Evolutionary conservation across 1,140 invertebrate genomes (phyloP).

Genomic region (Drosophila teissieri): DNA sequence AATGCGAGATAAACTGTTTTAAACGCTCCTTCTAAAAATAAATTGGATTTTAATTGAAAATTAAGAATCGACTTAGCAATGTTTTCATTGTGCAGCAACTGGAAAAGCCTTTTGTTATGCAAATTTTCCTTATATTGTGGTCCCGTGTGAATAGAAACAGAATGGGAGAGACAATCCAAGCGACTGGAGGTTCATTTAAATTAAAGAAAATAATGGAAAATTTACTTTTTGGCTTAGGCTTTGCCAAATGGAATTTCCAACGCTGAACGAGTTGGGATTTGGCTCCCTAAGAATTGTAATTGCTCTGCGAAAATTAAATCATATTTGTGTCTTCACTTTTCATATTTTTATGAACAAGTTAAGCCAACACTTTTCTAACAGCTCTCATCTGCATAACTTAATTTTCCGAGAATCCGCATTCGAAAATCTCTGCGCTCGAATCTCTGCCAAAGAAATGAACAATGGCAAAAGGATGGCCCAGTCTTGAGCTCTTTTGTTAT

Average conservation of each 20-base stretch:
- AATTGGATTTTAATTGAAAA: constrained; percentile 82
- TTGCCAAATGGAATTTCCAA: constrained; percentile 43
- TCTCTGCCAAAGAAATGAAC: constrained; percentile 58
- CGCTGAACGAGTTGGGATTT: constrained; percentile 3
- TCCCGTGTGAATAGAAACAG: constrained; percentile 38
- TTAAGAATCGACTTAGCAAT: constrained; percentile 81
- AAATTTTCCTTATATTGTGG: constrained; percentile 61
- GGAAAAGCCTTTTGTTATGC: constrained; percentile 73
- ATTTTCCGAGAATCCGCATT: constrained; percentile 33
- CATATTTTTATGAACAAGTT: constrained; percentile 60
- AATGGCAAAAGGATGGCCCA: constrained; percentile 47
- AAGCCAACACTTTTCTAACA: constrained; percentile 48
- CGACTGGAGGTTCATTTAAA: constrained; percentile 52
- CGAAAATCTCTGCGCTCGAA: constrained; percentile 52
- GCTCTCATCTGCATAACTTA: constrained; percentile 55
- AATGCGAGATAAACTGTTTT: constrained; percentile 34
- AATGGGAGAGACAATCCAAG: constrained; percentile 9
- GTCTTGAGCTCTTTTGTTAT: constrained; percentile 68
- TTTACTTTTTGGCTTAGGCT: constrained; percentile 79
- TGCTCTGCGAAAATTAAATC: constrained; percentile 64
- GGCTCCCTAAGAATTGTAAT: constrained; percentile 57
- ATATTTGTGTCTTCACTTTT: constrained; percentile 38
- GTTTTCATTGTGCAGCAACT: constrained; percentile 73
- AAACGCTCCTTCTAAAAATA: constrained; percentile 59
- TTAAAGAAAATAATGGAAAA: constrained; percentile 78